Base-by-base conservation (phyloP, 2,888 invertebrate genomes). In the Plusia festucae region DNA sequence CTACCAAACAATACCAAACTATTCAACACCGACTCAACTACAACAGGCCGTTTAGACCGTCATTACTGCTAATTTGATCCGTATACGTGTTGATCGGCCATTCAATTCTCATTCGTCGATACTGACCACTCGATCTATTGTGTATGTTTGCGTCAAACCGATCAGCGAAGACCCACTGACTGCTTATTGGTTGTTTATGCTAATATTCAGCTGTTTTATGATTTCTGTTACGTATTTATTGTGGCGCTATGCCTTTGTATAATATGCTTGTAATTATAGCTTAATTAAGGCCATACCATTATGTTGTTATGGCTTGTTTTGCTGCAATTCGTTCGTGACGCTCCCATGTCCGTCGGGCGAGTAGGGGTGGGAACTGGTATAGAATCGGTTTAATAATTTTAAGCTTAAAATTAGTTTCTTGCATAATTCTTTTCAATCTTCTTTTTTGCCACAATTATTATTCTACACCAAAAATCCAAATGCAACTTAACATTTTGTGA, bases 61-160 rank as follows among this genome's bases (percentile, higher is more conserved):
- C 70, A 83, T 75, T 76, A 68, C 78, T 34, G 56, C 70, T 81
- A 80, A 81, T 78, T 70, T 54, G 68, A 59, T 72, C 85, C 82
- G 68, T 81, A 72, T 74, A 63, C 66, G 81, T 70, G 51, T 53
- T 78, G 78, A 88, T 88, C 60, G 81, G 72, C 84, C 76, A 88
- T 88, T 89, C 73, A 85, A 74, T 73, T 68, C 44, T 76, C 70
- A 62, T 56, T 73, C 53, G 64, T 63, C 72, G 74, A 66, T 76
- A 76, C 79, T 73, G 68, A 80, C 78, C 78, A 73, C 70, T 70
- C 59, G 57, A 60, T 69, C 85, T 70, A 90, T 90, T 90, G 90
- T 90, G 78, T 80, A 57, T 27, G 66, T 73, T 84, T 87, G 82
- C 90, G 90, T 90, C 89, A 90, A 68, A 70, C 61, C 65, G 59